Conservation (phyloP, 2,797 vertebrate genomes). For the Thripadectes ignobilis region DNA sequence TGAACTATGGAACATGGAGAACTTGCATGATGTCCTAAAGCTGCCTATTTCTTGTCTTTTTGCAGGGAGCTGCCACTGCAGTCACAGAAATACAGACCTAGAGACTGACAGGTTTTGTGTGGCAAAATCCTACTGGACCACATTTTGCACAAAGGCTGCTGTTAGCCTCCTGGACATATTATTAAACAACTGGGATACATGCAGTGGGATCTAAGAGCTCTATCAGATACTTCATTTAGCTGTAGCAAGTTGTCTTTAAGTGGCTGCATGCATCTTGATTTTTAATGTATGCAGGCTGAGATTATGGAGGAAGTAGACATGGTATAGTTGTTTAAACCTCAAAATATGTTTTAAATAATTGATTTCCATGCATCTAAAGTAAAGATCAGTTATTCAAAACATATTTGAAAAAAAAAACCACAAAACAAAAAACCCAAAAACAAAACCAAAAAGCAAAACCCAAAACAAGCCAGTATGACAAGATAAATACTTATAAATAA, state of each 20-base stretch:
- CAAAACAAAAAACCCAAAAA: too few species aligned
- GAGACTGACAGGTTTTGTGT: background rate
- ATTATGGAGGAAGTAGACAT: background rate
- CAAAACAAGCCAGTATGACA: background rate
- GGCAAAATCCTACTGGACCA: background rate
- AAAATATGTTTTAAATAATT: constrained; percentile 49
- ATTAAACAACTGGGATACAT: background rate
- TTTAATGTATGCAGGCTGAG: background rate
- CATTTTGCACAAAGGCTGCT: background rate
- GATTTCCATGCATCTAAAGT: constrained; percentile 34
- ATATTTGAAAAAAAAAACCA: background rate
- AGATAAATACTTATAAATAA: constrained; percentile 51
- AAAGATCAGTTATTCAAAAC: constrained; percentile 42
- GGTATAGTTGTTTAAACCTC: constrained; percentile 24
- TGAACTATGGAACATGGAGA: constrained; percentile 62
- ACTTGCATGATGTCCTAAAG: constrained; percentile 57
- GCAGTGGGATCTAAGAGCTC: background rate
- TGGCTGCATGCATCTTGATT: background rate
- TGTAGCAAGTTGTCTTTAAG: background rate
- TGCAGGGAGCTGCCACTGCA: background rate
- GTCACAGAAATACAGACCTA: background rate
- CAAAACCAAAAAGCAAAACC: too few species aligned
- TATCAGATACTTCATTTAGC: background rate
- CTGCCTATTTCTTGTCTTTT: constrained; percentile 19
- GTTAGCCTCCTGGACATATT: background rate